Conservation (phyloP, 2,888 invertebrate species). For the Hirtodrosophila duncani region DNA sequence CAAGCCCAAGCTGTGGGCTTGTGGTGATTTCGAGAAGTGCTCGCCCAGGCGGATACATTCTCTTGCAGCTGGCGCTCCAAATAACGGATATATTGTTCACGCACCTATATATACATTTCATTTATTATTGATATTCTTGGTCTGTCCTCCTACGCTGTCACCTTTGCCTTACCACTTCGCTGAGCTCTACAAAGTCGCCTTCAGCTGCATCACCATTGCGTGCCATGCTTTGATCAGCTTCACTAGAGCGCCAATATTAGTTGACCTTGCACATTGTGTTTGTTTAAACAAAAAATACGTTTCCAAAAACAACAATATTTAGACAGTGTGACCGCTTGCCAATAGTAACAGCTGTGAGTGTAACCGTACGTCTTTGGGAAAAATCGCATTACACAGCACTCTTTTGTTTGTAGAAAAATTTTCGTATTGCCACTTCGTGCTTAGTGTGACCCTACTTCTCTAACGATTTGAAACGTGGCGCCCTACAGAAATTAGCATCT, state of each 20-base stretch:
- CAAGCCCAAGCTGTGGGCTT: conserved; percentile 54
- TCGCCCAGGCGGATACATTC: conserved; percentile 60
- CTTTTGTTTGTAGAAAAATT: not conserved
- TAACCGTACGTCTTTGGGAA: no score
- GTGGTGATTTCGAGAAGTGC: conserved; percentile 49
- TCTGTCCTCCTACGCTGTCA: no score
- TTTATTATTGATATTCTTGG: no score
- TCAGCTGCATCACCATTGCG: no score
- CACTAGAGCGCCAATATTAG: not conserved
- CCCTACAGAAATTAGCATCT: not conserved
- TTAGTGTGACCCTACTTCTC: not conserved
- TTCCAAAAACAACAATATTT: no score
- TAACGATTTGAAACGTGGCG: not conserved
- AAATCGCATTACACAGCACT: no score
- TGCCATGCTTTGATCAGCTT: conserved; percentile 28
- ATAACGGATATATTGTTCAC: conserved; percentile 69
- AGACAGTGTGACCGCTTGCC: no score
- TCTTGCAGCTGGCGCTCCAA: conserved; percentile 68
- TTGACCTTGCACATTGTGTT: conserved; percentile 1
- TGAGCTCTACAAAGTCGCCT: conserved; percentile 47
- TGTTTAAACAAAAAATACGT: no score
- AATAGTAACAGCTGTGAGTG: no score
- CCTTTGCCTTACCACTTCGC: conserved; percentile 60
- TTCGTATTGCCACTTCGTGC: no score
- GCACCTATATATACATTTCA: conserved; percentile 51